Percentiles rank a stretch among this genome's conserved stretches.
Conservation (phyloP, 2,113 vertebrate genomes). For the Indri indri region DNA sequence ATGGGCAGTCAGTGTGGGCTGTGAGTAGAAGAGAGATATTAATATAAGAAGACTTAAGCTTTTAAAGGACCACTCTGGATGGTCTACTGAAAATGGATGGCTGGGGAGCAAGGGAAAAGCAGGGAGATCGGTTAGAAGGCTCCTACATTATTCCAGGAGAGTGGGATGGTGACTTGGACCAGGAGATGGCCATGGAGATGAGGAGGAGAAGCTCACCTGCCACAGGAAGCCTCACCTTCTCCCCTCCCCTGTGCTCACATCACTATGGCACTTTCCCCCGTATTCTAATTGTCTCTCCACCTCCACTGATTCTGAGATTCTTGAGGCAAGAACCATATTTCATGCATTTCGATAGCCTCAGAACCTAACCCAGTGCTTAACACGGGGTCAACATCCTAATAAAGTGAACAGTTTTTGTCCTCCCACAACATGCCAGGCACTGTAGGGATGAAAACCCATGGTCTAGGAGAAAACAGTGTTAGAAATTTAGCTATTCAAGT, state of each 20-base stretch:
- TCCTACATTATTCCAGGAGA: not conserved
- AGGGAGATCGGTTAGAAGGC: not conserved
- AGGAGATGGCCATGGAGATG: not conserved
- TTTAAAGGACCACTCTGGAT: not conserved
- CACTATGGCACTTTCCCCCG: not conserved
- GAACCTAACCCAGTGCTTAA: not conserved
- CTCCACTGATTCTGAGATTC: not conserved
- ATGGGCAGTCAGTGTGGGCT: not conserved
- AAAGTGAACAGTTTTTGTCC: not conserved
- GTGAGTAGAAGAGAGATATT: not conserved
- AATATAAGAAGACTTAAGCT: not conserved
- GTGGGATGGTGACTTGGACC: not conserved
- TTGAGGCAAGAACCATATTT: not conserved
- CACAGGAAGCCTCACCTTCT: not conserved
- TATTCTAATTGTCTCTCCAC: not conserved
- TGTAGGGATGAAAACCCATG: not conserved
- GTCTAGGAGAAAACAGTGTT: not conserved
- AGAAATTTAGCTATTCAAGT: not conserved
- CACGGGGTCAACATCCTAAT: not conserved
- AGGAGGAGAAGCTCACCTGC: not conserved
- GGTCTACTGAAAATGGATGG: not conserved
- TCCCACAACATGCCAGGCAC: not conserved
- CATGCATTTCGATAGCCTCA: not conserved
- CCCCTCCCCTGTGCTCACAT: not conserved
- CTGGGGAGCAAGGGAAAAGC: not conserved